Evolutionary conservation across 2,888 invertebrate genomes (phyloP).

Genomic region (Scaptomyza parva): DNA sequence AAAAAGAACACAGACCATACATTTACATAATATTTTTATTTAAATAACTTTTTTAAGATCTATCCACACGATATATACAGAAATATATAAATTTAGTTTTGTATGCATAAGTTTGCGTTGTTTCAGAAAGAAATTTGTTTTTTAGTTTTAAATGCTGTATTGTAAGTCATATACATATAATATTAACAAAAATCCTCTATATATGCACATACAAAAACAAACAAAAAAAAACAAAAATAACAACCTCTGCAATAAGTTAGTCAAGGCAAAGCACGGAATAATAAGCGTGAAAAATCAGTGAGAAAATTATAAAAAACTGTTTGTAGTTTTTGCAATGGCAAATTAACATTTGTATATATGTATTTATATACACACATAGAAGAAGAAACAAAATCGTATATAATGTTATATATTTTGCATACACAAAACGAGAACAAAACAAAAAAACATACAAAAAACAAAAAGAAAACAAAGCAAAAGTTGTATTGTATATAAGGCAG

Average conservation of each 20-base stretch:
- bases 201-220: too few species aligned
- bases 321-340: conserved; percentile 59
- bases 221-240: conserved; percentile 59
- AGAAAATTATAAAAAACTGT: conserved; percentile 53
- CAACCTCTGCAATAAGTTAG: conserved; percentile 77
- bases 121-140: conserved; percentile 71
- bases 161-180: conserved; percentile 61
- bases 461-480: conserved; percentile 55
- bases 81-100: conserved; percentile 61
- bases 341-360: conserved; percentile 55
- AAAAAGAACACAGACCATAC: conserved; percentile 54
- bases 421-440: conserved; percentile 46
- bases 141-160: conserved; percentile 73
- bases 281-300: conserved; percentile 24
- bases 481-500: conserved; percentile 77
- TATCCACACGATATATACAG: conserved; percentile 62
- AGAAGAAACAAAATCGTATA: conserved; percentile 45
- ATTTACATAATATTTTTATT: conserved; percentile 54
- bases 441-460: conserved; percentile 14
- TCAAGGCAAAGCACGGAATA: conserved; percentile 63
- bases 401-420: conserved; percentile 72
- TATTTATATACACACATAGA: conserved; percentile 56
- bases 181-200: conserved; percentile 42
- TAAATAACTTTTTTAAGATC: conserved; percentile 41
- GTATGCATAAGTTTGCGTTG: conserved; percentile 69